Base-by-base conservation (phyloP, 2,797 vertebrate genomes). In the Oreortyx pictus region DNA sequence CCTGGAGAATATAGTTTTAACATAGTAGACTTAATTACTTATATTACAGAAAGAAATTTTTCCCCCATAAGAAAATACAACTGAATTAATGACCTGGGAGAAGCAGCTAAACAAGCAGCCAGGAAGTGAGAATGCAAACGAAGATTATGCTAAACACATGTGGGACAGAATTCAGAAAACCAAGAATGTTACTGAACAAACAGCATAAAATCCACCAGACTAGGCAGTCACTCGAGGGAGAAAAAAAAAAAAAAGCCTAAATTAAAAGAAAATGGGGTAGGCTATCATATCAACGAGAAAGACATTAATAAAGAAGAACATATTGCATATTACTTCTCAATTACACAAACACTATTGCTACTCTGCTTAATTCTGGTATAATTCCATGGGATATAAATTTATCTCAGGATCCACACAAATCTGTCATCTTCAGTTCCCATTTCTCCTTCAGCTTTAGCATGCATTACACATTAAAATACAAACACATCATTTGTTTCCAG, bases 101-200 rank as follows among this genome's bases (percentile, higher is more conserved):
- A 62, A 93, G 61, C 73, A 88, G 50, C n/a, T 85, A 76, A 89
- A 83, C 37, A 70, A 89, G 80, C 29, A 91, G 82, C 52, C 47
- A 71, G 62, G 31, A 64, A 91, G 66, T 33, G 29, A 71, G 94
- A 95, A 80, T 64, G 70, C 76, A 92, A 94, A 90, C 2, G 12
- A 91, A 95, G 82, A 93, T 93, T 92, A 94, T 49, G 44, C 60
- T 90, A 85, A 94, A 94, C 2, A 14, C 90, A 93, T 2, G 0
- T 54, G 62, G 82, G 79, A 92, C 25, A 61, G 60, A 82, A 93
- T 49, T 80, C 65, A 87, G 87, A 50, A 91, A 72, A 84, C 65
- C 14, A 71, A 82, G 62, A 86, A 94, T 22, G 52, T 8, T 86
- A 14, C 70, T 89, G 64, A 95, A 92, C 47, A 86, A 94, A 89